Evolutionary conservation across 2,113 vertebrate genomes (phyloP).

Genomic region (Cichladusa arquata): DNA sequence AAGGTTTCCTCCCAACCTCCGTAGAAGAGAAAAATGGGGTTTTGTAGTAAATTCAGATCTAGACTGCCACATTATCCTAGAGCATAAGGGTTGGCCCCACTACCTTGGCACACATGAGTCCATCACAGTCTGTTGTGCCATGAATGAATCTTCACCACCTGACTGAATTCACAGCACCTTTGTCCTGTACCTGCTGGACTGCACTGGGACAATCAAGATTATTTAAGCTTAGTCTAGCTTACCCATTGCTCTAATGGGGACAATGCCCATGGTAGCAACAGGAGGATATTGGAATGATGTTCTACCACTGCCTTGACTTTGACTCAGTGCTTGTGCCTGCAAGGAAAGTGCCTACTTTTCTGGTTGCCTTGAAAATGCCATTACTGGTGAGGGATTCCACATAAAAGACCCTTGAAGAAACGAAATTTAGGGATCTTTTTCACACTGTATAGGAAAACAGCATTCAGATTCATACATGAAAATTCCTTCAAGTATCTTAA

Average conservation of each 20-base stretch:
- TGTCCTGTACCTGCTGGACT: background rate
- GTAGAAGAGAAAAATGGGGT: background rate
- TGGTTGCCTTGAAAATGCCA: background rate
- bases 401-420: background rate
- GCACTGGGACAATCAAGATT: background rate
- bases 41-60: background rate
- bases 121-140: background rate
- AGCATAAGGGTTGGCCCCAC: background rate
- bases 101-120: background rate
- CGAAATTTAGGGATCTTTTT: background rate
- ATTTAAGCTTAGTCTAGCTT: background rate
- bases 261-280: accelerated
- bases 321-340: background rate
- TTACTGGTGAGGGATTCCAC: background rate
- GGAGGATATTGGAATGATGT: background rate
- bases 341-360: background rate
- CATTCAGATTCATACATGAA: background rate
- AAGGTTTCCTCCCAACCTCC: background rate
- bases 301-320: background rate
- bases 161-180: background rate
- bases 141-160: background rate
- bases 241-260: accelerated
- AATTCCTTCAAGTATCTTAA: background rate
- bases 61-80: background rate
- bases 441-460: background rate